phyloP scores from a whole-genome alignment of 2,888 invertebrate species.

The Laspeyria flexula region DNA sequence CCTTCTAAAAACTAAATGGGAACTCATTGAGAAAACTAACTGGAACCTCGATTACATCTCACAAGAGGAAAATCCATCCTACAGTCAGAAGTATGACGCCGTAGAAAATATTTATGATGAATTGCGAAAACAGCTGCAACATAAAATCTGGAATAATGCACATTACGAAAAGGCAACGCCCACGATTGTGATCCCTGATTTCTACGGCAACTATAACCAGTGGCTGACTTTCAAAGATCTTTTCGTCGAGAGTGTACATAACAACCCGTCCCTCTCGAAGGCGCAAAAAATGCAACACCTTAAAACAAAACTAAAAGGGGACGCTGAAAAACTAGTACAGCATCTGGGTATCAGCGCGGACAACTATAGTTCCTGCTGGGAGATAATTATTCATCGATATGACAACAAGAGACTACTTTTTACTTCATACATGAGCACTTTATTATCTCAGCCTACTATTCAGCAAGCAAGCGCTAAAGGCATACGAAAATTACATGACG shows the following conservation, averaged over 20 bases:
- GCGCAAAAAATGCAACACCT: conserved; percentile 3
- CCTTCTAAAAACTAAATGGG: background rate
- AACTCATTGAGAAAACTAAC: background rate
- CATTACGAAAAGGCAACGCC: no score
- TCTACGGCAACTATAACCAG: no score
- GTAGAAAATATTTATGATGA: background rate
- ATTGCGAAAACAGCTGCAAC: background rate
- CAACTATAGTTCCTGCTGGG: background rate
- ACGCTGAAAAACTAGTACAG: background rate
- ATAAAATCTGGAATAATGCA: no score
- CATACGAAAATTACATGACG: no score
- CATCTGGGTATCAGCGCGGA: background rate
- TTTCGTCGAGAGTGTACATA: background rate
- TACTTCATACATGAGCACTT: background rate
- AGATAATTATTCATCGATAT: background rate
- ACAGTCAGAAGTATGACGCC: background rate
- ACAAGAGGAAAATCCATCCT: background rate
- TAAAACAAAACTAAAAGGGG: background rate
- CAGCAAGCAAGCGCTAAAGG: no score
- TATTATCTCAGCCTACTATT: no score
- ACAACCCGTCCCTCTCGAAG: background rate
- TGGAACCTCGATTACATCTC: background rate
- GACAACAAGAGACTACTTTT: conserved; percentile 1
- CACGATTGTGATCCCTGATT: no score
- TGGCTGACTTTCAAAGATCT: background rate